Conservation (phyloP, 2,113 vertebrate genomes). For the Psammodynastes pulverulentus region DNA sequence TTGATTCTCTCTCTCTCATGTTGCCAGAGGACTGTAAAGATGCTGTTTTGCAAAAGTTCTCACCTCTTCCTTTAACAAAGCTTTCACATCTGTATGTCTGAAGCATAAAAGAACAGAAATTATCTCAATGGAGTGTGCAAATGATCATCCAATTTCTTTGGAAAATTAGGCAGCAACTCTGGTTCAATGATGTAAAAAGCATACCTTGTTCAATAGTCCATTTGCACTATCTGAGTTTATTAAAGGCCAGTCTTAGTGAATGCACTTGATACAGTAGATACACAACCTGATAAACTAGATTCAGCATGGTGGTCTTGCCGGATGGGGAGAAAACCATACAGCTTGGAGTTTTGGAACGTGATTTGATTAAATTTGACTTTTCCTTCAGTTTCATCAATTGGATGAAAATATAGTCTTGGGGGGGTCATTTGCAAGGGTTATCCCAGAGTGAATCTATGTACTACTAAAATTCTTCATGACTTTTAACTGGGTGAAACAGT, state of each 20-base stretch:
- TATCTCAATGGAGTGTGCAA: neutral
- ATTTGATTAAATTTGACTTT: neutral
- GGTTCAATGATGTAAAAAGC: neutral
- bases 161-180: neutral
- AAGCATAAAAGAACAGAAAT: neutral
- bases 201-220: neutral
- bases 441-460: neutral
- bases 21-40: neutral
- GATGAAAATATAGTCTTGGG: neutral
- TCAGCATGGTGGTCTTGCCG: neutral
- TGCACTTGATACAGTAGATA: neutral
- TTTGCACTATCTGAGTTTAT: neutral
- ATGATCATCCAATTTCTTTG: neutral
- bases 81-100: neutral
- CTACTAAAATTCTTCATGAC: neutral
- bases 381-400: neutral
- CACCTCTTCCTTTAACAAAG: neutral
- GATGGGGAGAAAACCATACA: neutral
- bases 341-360: neutral
- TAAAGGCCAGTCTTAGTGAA: neutral
- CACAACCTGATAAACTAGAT: neutral
- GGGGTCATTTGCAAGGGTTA: neutral
- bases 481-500: neutral
- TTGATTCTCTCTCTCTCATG: neutral
- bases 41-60: neutral